Percentiles rank a stretch among this genome's conserved stretches.
Evolutionary conservation across 1,140 invertebrate species (phyloP).

Genomic region (Heliconius melpomene): DNA sequence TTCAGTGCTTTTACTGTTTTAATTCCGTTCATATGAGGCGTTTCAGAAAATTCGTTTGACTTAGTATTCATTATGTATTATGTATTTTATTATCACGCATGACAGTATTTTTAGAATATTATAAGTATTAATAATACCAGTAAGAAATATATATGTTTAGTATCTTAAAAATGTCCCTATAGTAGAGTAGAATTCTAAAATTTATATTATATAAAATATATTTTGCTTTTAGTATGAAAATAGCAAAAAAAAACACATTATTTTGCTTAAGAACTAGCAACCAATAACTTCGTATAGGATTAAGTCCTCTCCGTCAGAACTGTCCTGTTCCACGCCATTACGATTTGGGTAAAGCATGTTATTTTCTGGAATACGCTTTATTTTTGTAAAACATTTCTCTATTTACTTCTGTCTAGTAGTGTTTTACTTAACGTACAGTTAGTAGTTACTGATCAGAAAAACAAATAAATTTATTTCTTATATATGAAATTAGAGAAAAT

Average conservation of each 20-base stretch:
- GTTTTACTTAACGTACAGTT: neutral
- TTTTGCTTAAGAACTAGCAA: neutral
- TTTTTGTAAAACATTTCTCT: neutral
- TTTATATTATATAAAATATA: no score
- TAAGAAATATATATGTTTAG: no score
- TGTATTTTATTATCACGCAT: conserved; percentile 12
- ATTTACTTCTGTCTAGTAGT: neutral
- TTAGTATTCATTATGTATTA: conserved; percentile 5
- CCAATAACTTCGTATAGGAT: conserved; percentile 10
- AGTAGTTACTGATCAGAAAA: no score
- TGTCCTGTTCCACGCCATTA: conserved; percentile 10
- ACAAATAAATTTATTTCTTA: no score
- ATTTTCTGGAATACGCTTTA: neutral
- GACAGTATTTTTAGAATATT: neutral
- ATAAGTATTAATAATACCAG: no score
- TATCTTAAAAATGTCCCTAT: no score
- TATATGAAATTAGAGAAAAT: no score
- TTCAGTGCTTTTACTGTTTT: conserved; percentile 29
- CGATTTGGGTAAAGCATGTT: conserved; percentile 3
- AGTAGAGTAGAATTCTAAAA: no score
- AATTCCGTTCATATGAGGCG: conserved; percentile 31
- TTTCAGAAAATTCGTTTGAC: conserved; percentile 30
- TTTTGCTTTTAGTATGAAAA: no score
- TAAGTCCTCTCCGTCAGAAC: conserved; percentile 20
- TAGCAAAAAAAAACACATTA: neutral